Conservation (phyloP, 1,140 invertebrate genomes). For the Drosophila murphyi region DNA sequence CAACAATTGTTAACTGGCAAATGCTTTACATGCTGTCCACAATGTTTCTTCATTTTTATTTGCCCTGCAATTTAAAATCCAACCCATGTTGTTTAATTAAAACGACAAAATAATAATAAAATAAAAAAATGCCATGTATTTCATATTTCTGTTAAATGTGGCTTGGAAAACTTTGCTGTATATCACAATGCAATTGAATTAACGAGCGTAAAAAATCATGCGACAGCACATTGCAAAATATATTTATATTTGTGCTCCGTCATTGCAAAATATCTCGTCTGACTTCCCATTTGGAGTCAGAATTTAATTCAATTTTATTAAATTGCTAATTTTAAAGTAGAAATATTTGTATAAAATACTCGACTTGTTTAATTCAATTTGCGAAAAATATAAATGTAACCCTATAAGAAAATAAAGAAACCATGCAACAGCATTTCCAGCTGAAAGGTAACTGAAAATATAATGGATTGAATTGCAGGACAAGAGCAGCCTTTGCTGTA, state of each 20-base stretch:
- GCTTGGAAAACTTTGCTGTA: constrained; percentile 27
- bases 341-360: neutral
- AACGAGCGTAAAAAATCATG: constrained; percentile 79
- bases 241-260: constrained; percentile 26
- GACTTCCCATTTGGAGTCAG: constrained; percentile 2
- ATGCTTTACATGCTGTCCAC: constrained; percentile 70
- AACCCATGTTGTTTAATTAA: constrained; percentile 80
- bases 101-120: constrained; percentile 27
- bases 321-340: constrained; percentile 31
- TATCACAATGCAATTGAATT: constrained; percentile 63
- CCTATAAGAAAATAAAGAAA: too few species aligned
- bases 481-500: too few species aligned
- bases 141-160: constrained; percentile 34
- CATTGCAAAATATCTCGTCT: constrained; percentile 25
- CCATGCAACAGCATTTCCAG: too few species aligned
- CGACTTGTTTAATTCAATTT: neutral
- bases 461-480: too few species aligned
- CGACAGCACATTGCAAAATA: constrained; percentile 68
- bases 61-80: constrained; percentile 78
- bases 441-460: too few species aligned
- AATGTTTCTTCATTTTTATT: constrained; percentile 50
- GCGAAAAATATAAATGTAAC: too few species aligned
- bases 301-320: constrained; percentile 61
- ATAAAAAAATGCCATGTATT: constrained; percentile 37
- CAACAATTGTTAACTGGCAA: constrained; percentile 41